A percentile compares a stretch with the other conserved stretches of the same genome.
Conservation (phyloP, 2,113 vertebrate species). For the Hemiscyllium ocellatum region DNA sequence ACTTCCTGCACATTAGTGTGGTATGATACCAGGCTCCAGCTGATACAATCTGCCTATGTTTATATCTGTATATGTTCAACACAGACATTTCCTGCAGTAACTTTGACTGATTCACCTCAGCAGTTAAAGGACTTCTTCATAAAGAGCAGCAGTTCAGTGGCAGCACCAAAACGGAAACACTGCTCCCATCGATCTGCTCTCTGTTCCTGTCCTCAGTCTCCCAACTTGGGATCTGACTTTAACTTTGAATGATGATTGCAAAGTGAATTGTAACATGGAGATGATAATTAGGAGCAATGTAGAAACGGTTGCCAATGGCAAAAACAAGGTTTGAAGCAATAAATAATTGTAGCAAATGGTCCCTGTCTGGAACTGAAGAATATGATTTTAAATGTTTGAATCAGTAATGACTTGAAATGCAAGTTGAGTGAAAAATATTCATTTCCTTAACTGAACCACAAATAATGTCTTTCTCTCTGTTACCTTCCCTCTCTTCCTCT, state of each 20-base stretch:
- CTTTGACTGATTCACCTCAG: background rate
- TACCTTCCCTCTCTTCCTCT: too few relatives aligned
- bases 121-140: background rate
- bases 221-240: background rate
- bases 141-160: background rate
- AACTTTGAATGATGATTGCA: background rate
- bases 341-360: background rate
- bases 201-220: background rate
- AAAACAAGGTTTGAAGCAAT: background rate
- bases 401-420: too few relatives aligned
- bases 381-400: background rate
- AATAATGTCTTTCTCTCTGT: background rate
- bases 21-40: background rate
- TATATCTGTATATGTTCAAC: conserved; percentile 2
- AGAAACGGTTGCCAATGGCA: background rate
- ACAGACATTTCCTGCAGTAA: background rate
- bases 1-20: background rate
- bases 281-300: background rate
- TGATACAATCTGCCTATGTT: background rate
- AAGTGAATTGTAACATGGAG: background rate
- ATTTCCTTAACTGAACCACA: background rate
- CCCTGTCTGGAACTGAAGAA: background rate
- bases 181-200: background rate
- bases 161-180: background rate
- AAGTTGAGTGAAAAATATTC: background rate